Percentiles rank a stretch among this genome's conserved stretches.
Evolutionary conservation across 2,888 invertebrate genomes (phyloP).

Genomic region (Choreutis nemorana): DNA sequence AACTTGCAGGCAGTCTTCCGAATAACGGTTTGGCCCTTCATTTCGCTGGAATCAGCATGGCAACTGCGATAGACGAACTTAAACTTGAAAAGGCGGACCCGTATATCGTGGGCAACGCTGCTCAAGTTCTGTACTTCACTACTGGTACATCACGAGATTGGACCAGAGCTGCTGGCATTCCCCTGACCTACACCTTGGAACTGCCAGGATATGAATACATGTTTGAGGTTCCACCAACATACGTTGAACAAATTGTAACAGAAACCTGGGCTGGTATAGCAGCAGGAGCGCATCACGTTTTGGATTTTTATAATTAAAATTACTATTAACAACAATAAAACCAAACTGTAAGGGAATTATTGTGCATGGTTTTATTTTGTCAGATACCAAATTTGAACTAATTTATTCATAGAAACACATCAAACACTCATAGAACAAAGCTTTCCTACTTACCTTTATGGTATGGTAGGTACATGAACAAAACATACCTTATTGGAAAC

Average conservation of each 20-base stretch:
- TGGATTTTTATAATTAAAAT: constrained; percentile 9
- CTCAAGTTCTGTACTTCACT: constrained; percentile 63
- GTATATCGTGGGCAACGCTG: constrained; percentile 67
- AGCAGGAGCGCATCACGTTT: constrained; percentile 35
- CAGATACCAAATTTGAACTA: too few species aligned
- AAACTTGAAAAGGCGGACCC: constrained; percentile 37
- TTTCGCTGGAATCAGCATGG: constrained; percentile 41
- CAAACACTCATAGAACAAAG: too few species aligned
- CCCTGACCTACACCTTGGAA: constrained; percentile 72
- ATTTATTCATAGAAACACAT: too few species aligned
- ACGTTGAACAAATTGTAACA: constrained; percentile 61
- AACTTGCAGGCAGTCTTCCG: constrained; percentile 47
- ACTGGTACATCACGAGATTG: constrained; percentile 76
- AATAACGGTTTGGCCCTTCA: constrained; percentile 54
- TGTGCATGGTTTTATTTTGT: too few species aligned
- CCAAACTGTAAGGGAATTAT: too few species aligned
- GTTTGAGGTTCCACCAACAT: constrained; percentile 64
- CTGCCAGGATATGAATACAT: constrained; percentile 66
- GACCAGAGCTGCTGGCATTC: constrained; percentile 65
- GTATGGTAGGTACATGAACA: too few species aligned
- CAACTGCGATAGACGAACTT: constrained; percentile 43
- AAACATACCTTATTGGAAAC: too few species aligned
- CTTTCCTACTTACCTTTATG: too few species aligned
- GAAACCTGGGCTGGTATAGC: constrained; percentile 71
- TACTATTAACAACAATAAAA: too few species aligned